Conservation (phyloP, 1,140 invertebrate genomes). For the Saccostrea glomerata region DNA sequence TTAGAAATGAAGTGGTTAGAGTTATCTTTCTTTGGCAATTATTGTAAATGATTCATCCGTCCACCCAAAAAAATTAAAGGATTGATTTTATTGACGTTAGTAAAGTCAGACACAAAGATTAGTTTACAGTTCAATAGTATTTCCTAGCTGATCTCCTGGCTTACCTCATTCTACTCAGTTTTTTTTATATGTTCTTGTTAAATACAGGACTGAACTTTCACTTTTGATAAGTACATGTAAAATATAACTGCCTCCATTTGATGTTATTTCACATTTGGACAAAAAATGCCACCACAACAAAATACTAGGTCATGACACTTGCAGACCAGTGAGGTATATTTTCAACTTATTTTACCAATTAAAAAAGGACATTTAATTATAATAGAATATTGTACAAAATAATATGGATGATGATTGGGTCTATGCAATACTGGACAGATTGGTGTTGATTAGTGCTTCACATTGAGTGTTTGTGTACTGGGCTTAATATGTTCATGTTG, state of each 20-base stretch:
- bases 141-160: neutral
- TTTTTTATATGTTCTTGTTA: neutral
- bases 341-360: too few species aligned
- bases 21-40: slow-evolving; percentile 34
- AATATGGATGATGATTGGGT: neutral
- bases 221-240: too few species aligned
- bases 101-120: slow-evolving; percentile 19
- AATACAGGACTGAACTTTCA: too few species aligned
- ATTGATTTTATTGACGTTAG: neutral
- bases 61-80: neutral
- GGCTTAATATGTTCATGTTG: neutral
- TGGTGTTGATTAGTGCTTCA: slow-evolving; percentile 21
- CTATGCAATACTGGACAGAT: neutral
- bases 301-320: too few species aligned
- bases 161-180: neutral
- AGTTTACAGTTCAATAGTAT: neutral
- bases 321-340: too few species aligned
- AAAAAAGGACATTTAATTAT: too few species aligned
- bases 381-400: too few species aligned
- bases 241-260: too few species aligned
- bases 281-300: too few species aligned
- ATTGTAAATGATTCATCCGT: slow-evolving; percentile 24
- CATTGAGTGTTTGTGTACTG: neutral
- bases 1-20: neutral
- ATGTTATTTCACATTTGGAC: too few species aligned